phyloP scores from a whole-genome alignment of 53 echinoderm and acorn worm genomes.

The Apostichopus leukothele region DNA sequence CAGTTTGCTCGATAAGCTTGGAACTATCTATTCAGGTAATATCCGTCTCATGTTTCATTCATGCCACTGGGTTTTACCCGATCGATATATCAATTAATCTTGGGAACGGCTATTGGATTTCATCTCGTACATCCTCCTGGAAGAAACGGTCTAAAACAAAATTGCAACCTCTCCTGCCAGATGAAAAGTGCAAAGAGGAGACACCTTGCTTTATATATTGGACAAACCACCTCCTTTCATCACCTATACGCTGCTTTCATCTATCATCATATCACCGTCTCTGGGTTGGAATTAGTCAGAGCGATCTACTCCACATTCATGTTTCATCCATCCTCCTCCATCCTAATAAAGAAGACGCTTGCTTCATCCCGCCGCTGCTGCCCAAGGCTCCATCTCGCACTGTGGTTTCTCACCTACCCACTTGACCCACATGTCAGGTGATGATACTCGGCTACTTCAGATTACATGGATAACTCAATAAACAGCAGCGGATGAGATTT shows the following conservation, averaged over 20 bases:
- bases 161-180: not conserved
- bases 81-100: conserved; percentile 2
- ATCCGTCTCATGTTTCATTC: too few relatives aligned
- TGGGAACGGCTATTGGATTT: not conserved
- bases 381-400: conserved; percentile 33
- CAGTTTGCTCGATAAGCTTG: too few relatives aligned
- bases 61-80: not conserved
- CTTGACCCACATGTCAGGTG: conserved; percentile 43
- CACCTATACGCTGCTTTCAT: not conserved
- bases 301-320: not conserved
- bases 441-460: conserved; percentile 5
- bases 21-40: too few relatives aligned
- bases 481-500: conserved; percentile 17
- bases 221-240: not conserved
- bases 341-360: conserved; percentile 13
- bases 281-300: not conserved
- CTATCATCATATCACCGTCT: not conserved
- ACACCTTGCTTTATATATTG: not conserved
- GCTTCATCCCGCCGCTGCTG: not conserved
- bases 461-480: conserved; percentile 16
- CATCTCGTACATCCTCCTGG: not conserved
- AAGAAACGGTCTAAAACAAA: not conserved
- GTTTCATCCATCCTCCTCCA: not conserved
- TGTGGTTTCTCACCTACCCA: conserved; percentile 5
- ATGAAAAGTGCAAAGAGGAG: not conserved